A percentile compares a stretch with the other conserved stretches of the same genome.
These are phyloP conservation scores for Drosophila incognita DNA, from an alignment of 2,888 invertebrate genomes.

Conservation along the genomic window DNA sequence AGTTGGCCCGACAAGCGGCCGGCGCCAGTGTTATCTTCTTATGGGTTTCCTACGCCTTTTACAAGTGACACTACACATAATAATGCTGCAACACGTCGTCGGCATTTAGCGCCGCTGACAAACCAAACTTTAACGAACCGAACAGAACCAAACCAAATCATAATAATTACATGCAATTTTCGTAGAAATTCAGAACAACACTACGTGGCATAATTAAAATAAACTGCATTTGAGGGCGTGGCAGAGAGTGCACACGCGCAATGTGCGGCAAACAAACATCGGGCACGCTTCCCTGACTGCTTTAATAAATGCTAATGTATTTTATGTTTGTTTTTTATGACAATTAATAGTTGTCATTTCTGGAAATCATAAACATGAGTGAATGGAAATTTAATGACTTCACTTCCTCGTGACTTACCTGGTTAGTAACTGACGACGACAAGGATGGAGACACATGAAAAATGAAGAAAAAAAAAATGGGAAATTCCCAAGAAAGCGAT, in stretches of 20 bases:
- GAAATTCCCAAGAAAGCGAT: background rate
- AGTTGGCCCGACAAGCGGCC: slow-evolving; percentile 14
- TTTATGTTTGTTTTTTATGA: slow-evolving; percentile 67
- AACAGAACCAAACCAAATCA: slow-evolving; percentile 19
- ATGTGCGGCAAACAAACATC: slow-evolving; percentile 12
- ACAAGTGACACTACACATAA: slow-evolving; percentile 32
- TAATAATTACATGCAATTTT: slow-evolving; percentile 71
- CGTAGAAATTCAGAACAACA: slow-evolving; percentile 75
- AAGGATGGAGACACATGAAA: background rate
- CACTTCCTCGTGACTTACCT: slow-evolving; percentile 36
- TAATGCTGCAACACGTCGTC: slow-evolving; percentile 53
- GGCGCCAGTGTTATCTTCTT: slow-evolving; percentile 57
- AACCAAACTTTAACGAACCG: slow-evolving; percentile 30
- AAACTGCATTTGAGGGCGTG: slow-evolving; percentile 35
- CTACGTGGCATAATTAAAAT: slow-evolving; percentile 78
- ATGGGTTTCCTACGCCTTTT: slow-evolving; percentile 15
- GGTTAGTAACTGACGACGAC: background rate
- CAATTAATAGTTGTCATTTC: slow-evolving; percentile 76
- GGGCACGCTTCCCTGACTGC: slow-evolving; percentile 71
- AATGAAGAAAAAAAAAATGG: background rate
- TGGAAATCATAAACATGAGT: slow-evolving; percentile 73
- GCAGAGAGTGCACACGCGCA: slow-evolving; percentile 30
- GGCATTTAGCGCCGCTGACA: slow-evolving; percentile 50
- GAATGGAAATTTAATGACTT: slow-evolving; percentile 57
- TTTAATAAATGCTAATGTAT: slow-evolving; percentile 75